Percentiles rank a stretch among this genome's conserved stretches.
Evolutionary conservation across 2,113 vertebrate genomes (phyloP).

Genomic region (Daphoenositta chrysoptera): DNA sequence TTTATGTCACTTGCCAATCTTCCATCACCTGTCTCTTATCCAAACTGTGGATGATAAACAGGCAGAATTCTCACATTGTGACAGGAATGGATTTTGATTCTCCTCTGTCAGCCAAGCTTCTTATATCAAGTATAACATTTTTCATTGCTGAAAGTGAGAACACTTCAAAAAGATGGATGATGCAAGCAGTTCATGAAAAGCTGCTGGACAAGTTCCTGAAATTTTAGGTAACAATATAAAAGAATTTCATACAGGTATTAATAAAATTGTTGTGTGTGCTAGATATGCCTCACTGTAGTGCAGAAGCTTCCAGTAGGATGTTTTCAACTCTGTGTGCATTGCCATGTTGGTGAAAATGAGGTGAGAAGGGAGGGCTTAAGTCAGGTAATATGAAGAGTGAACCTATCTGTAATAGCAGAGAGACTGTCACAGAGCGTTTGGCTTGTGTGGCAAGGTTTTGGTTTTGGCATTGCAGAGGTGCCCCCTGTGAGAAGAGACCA

Average conservation of each 20-base stretch:
- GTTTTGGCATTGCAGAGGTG: neutral
- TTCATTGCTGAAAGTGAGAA: neutral
- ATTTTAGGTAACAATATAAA: neutral
- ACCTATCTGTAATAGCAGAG: neutral
- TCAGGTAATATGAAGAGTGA: neutral
- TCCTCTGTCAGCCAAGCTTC: neutral
- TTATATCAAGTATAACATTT: neutral
- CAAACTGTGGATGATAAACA: neutral
- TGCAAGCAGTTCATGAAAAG: neutral
- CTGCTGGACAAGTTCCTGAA: neutral
- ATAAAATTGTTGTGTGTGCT: neutral
- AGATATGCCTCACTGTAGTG: neutral
- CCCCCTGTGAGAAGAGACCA: neutral
- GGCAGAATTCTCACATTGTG: neutral
- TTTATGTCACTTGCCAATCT: neutral
- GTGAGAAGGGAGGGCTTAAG: neutral
- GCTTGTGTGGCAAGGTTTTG: neutral
- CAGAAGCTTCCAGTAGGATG: neutral
- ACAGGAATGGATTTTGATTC: neutral
- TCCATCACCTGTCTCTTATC: neutral
- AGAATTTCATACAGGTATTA: neutral
- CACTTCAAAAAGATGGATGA: neutral
- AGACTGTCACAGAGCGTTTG: neutral
- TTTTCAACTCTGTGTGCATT: neutral
- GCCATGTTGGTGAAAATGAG: neutral